A percentile compares a stretch with the other conserved stretches of the same genome.
These are phyloP conservation scores for Heliconius ethilla DNA, from an alignment of 2,888 invertebrate species.

Conservation along the genomic window DNA sequence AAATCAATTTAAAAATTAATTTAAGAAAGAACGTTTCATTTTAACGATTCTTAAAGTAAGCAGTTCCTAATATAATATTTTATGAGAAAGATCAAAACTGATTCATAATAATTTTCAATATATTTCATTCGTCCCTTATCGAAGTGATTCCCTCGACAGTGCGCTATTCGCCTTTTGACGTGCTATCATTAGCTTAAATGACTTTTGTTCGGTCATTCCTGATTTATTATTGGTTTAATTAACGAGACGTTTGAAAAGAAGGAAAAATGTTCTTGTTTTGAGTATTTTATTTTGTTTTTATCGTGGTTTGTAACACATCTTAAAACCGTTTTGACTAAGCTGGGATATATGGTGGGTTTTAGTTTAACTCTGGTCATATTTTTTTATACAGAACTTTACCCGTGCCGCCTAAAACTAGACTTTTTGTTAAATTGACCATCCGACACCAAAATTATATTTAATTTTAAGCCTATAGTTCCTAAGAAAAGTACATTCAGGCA, in stretches of 20 bases:
- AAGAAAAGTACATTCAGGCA: too few species aligned
- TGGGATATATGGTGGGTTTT: background rate
- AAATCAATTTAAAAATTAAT: conserved; percentile 6
- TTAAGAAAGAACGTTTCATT: background rate
- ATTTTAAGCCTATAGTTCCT: too few species aligned
- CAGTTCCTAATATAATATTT: conserved; percentile 7
- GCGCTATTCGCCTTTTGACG: conserved; percentile 38
- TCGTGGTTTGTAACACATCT: too few species aligned
- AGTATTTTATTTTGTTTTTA: too few species aligned
- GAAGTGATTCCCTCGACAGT: conserved; percentile 41
- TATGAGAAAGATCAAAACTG: background rate
- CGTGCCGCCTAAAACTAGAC: too few species aligned
- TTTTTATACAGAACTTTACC: too few species aligned
- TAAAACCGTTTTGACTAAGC: too few species aligned
- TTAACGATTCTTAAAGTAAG: background rate
- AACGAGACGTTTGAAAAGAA: conserved; percentile 40
- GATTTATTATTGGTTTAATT: conserved; percentile 56
- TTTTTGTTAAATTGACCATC: too few species aligned
- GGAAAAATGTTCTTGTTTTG: too few species aligned
- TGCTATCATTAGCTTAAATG: conserved; percentile 51
- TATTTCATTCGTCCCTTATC: conserved; percentile 55
- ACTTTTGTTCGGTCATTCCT: conserved; percentile 46
- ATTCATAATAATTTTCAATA: conserved; percentile 30
- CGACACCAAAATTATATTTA: too few species aligned
- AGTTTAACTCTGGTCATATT: too few species aligned